Evolutionary conservation across 2,113 vertebrate genomes (phyloP).

Genomic region (Hymenochirus boettgeri): DNA sequence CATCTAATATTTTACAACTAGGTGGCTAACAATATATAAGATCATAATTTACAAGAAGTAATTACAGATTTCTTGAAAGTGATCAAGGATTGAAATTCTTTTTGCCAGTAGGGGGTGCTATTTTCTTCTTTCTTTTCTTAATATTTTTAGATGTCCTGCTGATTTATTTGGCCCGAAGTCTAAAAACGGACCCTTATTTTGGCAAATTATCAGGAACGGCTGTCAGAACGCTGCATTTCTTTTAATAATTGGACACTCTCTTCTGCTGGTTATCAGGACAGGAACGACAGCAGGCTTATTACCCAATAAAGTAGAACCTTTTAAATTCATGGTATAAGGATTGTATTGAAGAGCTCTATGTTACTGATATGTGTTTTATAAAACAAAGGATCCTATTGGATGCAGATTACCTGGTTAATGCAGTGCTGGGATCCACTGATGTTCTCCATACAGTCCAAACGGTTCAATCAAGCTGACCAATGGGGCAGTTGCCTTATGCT

Average conservation of each 20-base stretch:
- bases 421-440: too few relatives aligned
- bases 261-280: slow-evolving; percentile 1
- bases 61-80: not conserved
- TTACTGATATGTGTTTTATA: too few relatives aligned
- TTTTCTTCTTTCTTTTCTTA: slow-evolving; percentile 1
- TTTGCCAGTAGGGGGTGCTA: slow-evolving; percentile 31
- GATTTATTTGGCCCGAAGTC: not conserved
- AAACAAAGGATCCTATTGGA: too few relatives aligned
- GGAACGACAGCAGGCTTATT: not conserved
- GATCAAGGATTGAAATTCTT: not conserved
- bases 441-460: too few relatives aligned
- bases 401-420: too few relatives aligned
- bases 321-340: not conserved
- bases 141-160: not conserved
- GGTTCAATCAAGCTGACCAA: too few relatives aligned
- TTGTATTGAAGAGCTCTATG: too few relatives aligned
- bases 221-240: not conserved
- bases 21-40: too few relatives aligned
- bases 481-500: too few relatives aligned
- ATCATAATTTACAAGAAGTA: not conserved
- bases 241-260: not conserved
- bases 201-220: not conserved
- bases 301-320: not conserved
- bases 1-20: too few relatives aligned
- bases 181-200: not conserved